Base-by-base conservation (phyloP, 2,113 vertebrate genomes). In the Phoenicopterus ruber region DNA sequence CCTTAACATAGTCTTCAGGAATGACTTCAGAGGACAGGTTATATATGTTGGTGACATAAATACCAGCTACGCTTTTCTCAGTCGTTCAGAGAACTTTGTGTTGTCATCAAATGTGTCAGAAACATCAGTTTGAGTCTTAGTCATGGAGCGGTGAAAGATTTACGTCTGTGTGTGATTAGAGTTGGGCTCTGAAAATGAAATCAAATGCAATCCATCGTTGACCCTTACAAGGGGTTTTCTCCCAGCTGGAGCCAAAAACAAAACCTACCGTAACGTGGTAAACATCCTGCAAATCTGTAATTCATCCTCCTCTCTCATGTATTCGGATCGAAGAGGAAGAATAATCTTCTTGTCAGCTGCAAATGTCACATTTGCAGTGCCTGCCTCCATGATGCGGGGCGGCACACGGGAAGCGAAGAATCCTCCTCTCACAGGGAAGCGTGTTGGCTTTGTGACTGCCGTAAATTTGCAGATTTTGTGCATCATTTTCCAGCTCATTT, bases 1-100 rank as follows among this genome's bases (percentile, higher is more conserved):
- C 94, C 81, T 89, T 89, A 97, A 93, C n/a, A 2, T 29, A 38
- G 13, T 36, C 86, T 82, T 93, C 88, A 86, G 80, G 61, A 86
- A 18, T 71, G 17, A 61, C 73, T 88, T 83, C 8, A 15, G 78
- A 79, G 61, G 32, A 22, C 57, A 76, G 77, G 20, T 72, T 84
- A 42, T 11, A 2, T 34, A 12, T 50, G 34, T 52, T 67, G 69
- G 50, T 79, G 86, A 58, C 25, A 10, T 65, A 38, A 92, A 82
- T 61, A 73, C 61, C 58, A 85, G 73, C 73, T 76, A 7, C 1
- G 0, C 36, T 86, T 93, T 71, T 71, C 59, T 94, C 31, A 29
- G 77, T 72, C 0, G 0, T 76, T 93, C 42, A 67, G 49, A 89
- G 61, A 87, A 54, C 62, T 89, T 58, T n/a, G 36, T 84, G 77